Base-by-base conservation (phyloP, 2,888 invertebrate genomes). In the Rotaria sp. region DNA sequence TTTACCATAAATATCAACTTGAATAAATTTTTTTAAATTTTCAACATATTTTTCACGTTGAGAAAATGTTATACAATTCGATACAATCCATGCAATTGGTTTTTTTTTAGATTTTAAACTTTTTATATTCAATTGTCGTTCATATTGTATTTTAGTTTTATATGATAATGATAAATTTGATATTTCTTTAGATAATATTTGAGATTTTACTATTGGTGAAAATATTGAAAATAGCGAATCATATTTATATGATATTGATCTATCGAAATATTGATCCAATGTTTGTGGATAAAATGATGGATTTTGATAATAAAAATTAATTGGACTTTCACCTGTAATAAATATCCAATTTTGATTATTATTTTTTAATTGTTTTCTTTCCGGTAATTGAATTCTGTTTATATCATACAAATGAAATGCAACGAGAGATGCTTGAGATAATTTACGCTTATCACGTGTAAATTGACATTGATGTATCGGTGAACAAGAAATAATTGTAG, bases 31-130 rank as follows among this genome's bases (percentile, higher is more conserved):
- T 30, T 86, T 86, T 26, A 89, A 84, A 35, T 87, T 50, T 10
- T 86, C n/a, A 18, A 88, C 88, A 80, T 88, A 88, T 1, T 48
- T 26, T 45, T 88, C 88, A 48, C 89, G 84, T 57, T 57, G 85
- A 84, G 88, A 87, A 21, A 86, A 85, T 21, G 88, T 88, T 13
- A 75, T 5, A 55, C 89, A 89, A 84, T 88, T 87, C 84, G 88
- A 88, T 67, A 88, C 89, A 59, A 88, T 86, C 89, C 89, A 89
- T 1, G 88, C 88, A 2, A 87, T 88, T 10, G 75, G 26, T 57
- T 87, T 87, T n/a, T 85, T 87, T 84, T 88, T 88, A 30, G 48
- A 45, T 41, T 84, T 85, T n/a, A 87, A 85, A 30, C 86, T 86
- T 21, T n/a, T 50, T 3, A 18, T 15, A 67, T 67, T 67, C 1